Evolutionary conservation across 2,888 invertebrate species (phyloP).

Genomic region (Margaritifera margaritifera): DNA sequence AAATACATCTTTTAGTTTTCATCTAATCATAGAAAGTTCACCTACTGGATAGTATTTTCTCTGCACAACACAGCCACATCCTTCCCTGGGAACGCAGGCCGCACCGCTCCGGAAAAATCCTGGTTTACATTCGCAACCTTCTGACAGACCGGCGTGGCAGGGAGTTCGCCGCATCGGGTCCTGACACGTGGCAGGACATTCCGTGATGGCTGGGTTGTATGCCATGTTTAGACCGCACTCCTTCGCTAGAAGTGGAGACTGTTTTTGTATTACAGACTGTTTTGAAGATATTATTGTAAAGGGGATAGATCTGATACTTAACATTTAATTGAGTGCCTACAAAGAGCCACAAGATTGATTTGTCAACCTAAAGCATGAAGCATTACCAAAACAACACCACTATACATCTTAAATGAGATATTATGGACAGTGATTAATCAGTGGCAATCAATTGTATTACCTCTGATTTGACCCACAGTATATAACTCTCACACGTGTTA

Average conservation of each 20-base stretch:
- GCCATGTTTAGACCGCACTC: slow-evolving; percentile 20
- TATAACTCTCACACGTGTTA: too few species aligned
- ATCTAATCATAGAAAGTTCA: background rate
- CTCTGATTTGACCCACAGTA: too few species aligned
- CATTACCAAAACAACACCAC: too few species aligned
- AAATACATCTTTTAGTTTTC: too few species aligned
- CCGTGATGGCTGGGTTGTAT: slow-evolving; percentile 24
- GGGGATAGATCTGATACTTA: too few species aligned
- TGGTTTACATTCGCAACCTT: slow-evolving; percentile 25
- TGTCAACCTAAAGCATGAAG: slow-evolving; percentile 16
- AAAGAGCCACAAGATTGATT: slow-evolving; percentile 14
- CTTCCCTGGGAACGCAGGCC: slow-evolving; percentile 15
- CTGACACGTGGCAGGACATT: slow-evolving; percentile 31
- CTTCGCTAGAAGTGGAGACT: slow-evolving; percentile 7
- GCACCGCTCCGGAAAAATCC: slow-evolving; percentile 24
- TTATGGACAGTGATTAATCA: too few species aligned
- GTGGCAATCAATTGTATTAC: too few species aligned
- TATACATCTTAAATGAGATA: too few species aligned
- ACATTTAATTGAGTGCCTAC: too few species aligned
- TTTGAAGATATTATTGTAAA: too few species aligned
- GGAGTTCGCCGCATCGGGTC: slow-evolving; percentile 6
- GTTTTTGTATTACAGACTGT: too few species aligned
- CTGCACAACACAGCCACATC: slow-evolving; percentile 23
- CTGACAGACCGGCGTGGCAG: slow-evolving; percentile 22
- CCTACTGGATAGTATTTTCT: slow-evolving; percentile 27